Percentiles rank a stretch among this genome's conserved stretches.
Conservation (phyloP, 2,888 invertebrate genomes). For the Pachymerium ferrugineum region DNA sequence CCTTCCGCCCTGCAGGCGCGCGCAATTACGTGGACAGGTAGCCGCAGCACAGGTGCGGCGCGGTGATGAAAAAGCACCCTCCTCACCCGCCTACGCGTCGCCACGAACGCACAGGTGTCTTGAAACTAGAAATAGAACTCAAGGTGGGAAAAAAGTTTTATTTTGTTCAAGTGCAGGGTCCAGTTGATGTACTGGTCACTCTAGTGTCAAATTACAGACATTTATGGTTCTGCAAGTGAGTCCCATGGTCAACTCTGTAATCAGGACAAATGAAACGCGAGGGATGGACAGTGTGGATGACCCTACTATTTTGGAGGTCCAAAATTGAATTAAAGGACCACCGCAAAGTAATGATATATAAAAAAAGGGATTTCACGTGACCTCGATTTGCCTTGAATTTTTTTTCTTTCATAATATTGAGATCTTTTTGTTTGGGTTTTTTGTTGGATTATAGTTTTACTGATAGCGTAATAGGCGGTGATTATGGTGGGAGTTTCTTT, state of each 20-base stretch:
- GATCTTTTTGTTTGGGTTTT: too few relatives aligned
- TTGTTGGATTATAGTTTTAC: too few relatives aligned
- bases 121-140: not conserved
- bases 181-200: too few relatives aligned
- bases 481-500: not conserved
- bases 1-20: constrained; percentile 20
- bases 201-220: not conserved
- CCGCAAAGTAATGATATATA: not conserved
- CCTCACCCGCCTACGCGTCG: not conserved
- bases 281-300: not conserved
- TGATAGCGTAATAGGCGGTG: not conserved
- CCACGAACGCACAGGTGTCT: not conserved
- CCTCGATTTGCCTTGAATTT: not conserved
- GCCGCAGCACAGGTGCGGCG: constrained; percentile 1
- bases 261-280: not conserved
- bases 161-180: not conserved
- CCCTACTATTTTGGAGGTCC: not conserved
- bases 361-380: not conserved
- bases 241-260: not conserved
- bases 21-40: constrained; percentile 29
- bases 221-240: not conserved
- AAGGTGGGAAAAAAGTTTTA: not conserved
- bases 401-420: too few relatives aligned
- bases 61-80: constrained; percentile 9
- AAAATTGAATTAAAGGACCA: not conserved